Evolutionary conservation across 2,113 vertebrate species (phyloP), one percentile per base, ranked within the genome.

Genomic region (Gadus macrocephalus): DNA sequence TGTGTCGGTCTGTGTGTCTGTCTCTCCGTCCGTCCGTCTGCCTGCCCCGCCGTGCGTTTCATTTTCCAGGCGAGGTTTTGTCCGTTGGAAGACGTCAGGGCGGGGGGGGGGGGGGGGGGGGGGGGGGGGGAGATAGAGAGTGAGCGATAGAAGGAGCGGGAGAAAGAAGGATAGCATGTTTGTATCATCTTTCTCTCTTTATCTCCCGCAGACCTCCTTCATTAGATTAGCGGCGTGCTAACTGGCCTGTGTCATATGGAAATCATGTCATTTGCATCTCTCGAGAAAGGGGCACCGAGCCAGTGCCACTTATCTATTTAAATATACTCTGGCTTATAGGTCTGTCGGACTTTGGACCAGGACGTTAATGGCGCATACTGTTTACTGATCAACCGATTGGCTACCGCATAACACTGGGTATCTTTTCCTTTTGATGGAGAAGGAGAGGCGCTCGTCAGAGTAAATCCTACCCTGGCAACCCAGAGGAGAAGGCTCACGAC

Each of bases 181-280:
- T 17, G 8, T 62, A 19, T 62, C 60, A 55, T 11, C 69, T 72
- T 73, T 75, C 68, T 53, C 72, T 74, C 73, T 62, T 15, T 25
- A 14, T 62, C 61, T 25, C 20, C 15, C 27, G 63, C 75, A 75
- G 78, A 86, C 87, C 83, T 74, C 67, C 78, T 80, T 78, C 64
- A 71, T 83, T 81, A 86, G 81, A 85, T 90, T 80, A 84, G 76
- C 68, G 20, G 15, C 25, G 70, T 78, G 83, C 76, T 86, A 84
- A 84, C 80, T 78, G 77, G 76, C 28, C 80, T 81, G 85, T 80
- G 76, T 86, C 80, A 78, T 85, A 90, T 90, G 90, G 78, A 90
- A 92, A 90, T 88, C 67, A 73, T 80, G n/a, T 71, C 75, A 89
- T 91, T 92, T 91, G 87, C 90, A 89, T 90, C 79, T 88, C 72